phyloP scores from a whole-genome alignment of 1,140 invertebrate genomes.

The Theocolax elegans region DNA sequence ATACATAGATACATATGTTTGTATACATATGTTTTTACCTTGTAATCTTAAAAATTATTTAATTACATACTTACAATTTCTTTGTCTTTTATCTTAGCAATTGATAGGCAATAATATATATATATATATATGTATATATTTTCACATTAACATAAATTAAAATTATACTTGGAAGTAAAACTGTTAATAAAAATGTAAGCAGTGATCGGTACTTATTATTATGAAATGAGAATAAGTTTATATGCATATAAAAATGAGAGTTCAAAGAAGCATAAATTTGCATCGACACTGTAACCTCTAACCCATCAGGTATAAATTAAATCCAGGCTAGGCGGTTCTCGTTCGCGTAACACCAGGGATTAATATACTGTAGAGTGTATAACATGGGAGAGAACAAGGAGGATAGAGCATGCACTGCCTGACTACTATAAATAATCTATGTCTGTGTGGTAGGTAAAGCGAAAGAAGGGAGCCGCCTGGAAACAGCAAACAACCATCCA shows the following conservation, averaged over 20 bases:
- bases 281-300: background rate
- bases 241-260: constrained; percentile 23
- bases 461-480: constrained; percentile 65
- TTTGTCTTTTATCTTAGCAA: too few species aligned
- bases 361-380: background rate
- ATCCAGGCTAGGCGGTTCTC: constrained; percentile 9
- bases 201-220: too few species aligned
- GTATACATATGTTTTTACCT: too few species aligned
- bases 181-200: too few species aligned
- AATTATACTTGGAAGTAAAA: too few species aligned
- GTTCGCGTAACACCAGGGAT: background rate
- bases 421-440: constrained; percentile 51
- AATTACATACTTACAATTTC: too few species aligned
- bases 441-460: constrained; percentile 62
- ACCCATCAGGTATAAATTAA: background rate
- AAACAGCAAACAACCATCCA: constrained; percentile 60
- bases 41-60: too few species aligned
- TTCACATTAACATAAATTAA: too few species aligned
- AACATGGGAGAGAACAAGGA: background rate
- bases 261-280: background rate
- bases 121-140: too few species aligned
- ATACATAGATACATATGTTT: too few species aligned
- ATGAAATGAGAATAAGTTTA: too few species aligned
- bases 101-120: too few species aligned
- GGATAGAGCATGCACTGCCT: constrained; percentile 59